phyloP scores from a whole-genome alignment of 2,888 invertebrate species.

The Craniophora ligustri region DNA sequence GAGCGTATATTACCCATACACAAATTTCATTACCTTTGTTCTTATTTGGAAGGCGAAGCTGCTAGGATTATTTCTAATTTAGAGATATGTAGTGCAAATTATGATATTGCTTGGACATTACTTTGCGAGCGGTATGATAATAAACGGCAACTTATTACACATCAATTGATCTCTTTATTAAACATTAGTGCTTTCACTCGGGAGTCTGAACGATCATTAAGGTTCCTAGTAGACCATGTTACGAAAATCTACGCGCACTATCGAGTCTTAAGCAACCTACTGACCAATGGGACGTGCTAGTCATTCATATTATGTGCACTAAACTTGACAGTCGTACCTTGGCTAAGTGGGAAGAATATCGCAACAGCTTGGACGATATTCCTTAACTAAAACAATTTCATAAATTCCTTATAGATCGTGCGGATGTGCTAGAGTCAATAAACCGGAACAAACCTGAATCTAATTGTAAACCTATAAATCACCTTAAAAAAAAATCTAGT shows the following conservation, averaged over 20 bases:
- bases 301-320: neutral
- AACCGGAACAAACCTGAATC: no score
- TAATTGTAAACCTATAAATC: no score
- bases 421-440: constrained; percentile 3
- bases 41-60: neutral
- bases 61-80: neutral
- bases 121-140: neutral
- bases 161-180: neutral
- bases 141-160: neutral
- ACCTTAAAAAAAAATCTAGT: no score
- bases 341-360: neutral
- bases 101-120: neutral
- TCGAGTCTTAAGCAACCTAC: neutral
- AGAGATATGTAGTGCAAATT: neutral
- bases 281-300: neutral
- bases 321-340: neutral
- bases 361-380: neutral
- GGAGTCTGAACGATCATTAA: neutral
- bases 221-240: neutral
- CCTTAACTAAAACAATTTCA: constrained; percentile 6
- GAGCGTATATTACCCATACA: no score
- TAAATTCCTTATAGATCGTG: constrained; percentile 7
- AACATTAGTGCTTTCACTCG: neutral
- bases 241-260: neutral
- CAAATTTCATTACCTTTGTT: neutral